Evolutionary conservation across 2,797 vertebrate genomes (phyloP), one percentile per base, ranked within the genome.

Genomic region (Phrynocephalus forsythii): DNA sequence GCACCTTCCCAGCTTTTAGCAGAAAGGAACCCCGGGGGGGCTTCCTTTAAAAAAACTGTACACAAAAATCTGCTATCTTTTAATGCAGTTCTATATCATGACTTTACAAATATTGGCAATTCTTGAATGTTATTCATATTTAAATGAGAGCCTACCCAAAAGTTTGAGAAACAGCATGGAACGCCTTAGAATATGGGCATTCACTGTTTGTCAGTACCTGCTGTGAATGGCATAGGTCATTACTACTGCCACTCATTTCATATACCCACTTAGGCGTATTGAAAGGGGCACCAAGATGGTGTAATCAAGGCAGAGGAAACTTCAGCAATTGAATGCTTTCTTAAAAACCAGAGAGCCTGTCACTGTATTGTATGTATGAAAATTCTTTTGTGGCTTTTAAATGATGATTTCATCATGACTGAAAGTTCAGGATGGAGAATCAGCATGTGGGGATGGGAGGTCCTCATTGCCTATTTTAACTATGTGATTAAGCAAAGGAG

Each of bases 61-160:
- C 90, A 92, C 79, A 92, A 80, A 93, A 94, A 90, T 94, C 89
- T 90, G 90, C 93, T 94, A 83, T 93, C 89, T 90, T 76, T 91
- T 91, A 92, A 92, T 88, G 91, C 83, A 91, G 72, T 92, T 93
- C 92, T 93, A 93, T 93, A 86, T 92, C 89, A 90, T 94, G 93
- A 95, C 91, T 94, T 94, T 94, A 92, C 84, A 94, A 94, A 95
- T 95, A 95, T 94, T 95, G 92, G 94, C 77, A 92, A 94, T 95
- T 94, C 94, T 91, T 94, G 93, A 90, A 94, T 83, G 90, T 91
- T 63, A 95, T 94, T 96, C 90, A 94, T 86, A 93, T 95, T 95
- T 94, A 94, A 95, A 94, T 94, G 87, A 93, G 90, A 90, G 79
- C 73, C 84, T 95, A 73, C 80, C 87, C 87, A 92, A 76, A 94